phyloP scores from a whole-genome alignment of 2,888 invertebrate genomes.

The Biston stratarius region DNA sequence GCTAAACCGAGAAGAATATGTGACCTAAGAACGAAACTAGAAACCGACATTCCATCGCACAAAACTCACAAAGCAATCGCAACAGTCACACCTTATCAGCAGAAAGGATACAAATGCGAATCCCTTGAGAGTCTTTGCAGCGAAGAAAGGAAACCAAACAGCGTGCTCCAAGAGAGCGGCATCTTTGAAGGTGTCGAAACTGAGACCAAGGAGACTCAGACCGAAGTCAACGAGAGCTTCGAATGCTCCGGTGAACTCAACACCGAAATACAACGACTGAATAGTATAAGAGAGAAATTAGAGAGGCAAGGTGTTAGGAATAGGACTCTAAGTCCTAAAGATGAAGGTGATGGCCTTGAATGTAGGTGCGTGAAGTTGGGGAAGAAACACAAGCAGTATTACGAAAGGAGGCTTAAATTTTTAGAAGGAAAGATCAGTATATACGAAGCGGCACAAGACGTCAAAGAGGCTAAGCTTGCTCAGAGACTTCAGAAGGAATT shows the following conservation, averaged over 20 bases:
- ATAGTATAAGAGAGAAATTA: conserved; percentile 87
- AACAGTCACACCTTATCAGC: conserved; percentile 88
- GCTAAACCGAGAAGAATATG: conserved; percentile 77
- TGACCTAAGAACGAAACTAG: conserved; percentile 73
- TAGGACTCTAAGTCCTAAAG: conserved; percentile 77
- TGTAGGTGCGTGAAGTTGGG: conserved; percentile 84
- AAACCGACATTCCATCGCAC: conserved; percentile 73
- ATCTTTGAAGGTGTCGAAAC: conserved; percentile 89
- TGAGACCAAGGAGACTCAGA: conserved; percentile 83
- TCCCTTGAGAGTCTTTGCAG: conserved; percentile 78
- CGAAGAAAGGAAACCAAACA: conserved; percentile 83
- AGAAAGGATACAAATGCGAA: conserved; percentile 80
- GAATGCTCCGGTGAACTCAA: conserved; percentile 85
- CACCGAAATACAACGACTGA: conserved; percentile 88
- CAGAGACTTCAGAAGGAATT: conserved; percentile 88
- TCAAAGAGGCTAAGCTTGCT: conserved; percentile 87
- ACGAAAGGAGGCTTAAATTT: conserved; percentile 88
- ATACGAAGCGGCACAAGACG: conserved; percentile 89
- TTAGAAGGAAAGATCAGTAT: conserved; percentile 88
- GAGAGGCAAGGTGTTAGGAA: conserved; percentile 86
- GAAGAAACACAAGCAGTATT: conserved; percentile 88
- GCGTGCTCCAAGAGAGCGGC: conserved; percentile 90
- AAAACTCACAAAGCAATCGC: conserved; percentile 87
- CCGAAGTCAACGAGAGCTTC: conserved; percentile 85
- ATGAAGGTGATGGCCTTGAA: conserved; percentile 77